Evolutionary conservation across 2,797 vertebrate genomes (phyloP).

Genomic region (Dendrocincla fuliginosa): DNA sequence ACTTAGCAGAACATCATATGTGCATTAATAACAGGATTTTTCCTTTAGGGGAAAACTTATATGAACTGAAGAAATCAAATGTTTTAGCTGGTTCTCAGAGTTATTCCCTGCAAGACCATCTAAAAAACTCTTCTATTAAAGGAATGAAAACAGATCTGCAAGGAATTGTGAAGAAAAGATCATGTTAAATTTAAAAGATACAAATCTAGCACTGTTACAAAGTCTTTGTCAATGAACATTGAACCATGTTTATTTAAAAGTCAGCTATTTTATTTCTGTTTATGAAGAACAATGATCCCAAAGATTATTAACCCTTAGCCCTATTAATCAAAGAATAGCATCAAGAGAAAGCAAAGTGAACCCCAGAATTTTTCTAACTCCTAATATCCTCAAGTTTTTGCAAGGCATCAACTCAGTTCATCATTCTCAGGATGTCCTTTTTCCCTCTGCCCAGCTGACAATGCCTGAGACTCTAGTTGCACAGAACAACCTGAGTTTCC

Average conservation of each 20-base stretch:
- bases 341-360: background rate
- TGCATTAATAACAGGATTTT: background rate
- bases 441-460: background rate
- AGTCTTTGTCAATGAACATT: background rate
- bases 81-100: background rate
- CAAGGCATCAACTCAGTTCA: background rate
- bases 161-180: background rate
- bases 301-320: background rate
- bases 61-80: background rate
- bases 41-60: background rate
- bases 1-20: background rate
- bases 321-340: background rate
- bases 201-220: background rate
- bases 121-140: background rate
- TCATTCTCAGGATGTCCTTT: background rate
- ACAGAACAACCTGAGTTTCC: background rate
- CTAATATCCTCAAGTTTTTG: background rate
- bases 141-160: background rate
- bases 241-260: background rate
- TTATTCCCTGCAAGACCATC: background rate
- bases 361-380: background rate
- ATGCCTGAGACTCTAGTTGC: background rate
- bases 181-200: background rate
- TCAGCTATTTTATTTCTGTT: background rate
- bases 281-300: rapidly evolving